Evolutionary conservation across 2,888 invertebrate species (phyloP).

Genomic region (Dynastes tityus): DNA sequence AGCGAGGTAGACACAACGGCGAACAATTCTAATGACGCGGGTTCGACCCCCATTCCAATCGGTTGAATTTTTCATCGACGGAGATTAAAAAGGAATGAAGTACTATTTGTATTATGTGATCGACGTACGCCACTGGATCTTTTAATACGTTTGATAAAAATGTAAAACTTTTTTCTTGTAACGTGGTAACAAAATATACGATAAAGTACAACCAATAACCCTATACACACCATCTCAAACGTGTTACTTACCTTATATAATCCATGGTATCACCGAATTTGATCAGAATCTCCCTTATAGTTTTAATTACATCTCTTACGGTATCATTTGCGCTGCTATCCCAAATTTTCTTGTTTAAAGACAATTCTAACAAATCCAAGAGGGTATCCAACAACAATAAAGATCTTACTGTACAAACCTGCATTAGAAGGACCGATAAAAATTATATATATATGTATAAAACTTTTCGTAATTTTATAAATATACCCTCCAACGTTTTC

Average conservation of each 20-base stretch:
- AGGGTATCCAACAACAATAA: constrained; percentile 72
- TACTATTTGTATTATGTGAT: no score
- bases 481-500: constrained; percentile 55
- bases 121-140: no score
- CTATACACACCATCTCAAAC: no score
- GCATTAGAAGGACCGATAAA: constrained; percentile 57
- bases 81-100: no score
- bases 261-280: constrained; percentile 74
- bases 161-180: no score
- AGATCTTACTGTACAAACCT: constrained; percentile 73
- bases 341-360: constrained; percentile 75
- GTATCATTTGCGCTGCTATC: constrained; percentile 70
- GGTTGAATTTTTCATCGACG: no score
- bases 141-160: no score
- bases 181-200: no score
- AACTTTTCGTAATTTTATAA: not conserved
- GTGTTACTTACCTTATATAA: constrained; percentile 71
- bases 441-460: not conserved
- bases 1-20: no score
- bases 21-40: no score
- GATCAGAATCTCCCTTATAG: constrained; percentile 74
- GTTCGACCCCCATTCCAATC: no score
- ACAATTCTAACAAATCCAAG: constrained; percentile 72
- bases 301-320: constrained; percentile 72
- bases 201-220: no score